These are phyloP conservation scores for Charina bottae DNA, from an alignment of 2,113 vertebrate genomes.

Conservation along the genomic window DNA sequence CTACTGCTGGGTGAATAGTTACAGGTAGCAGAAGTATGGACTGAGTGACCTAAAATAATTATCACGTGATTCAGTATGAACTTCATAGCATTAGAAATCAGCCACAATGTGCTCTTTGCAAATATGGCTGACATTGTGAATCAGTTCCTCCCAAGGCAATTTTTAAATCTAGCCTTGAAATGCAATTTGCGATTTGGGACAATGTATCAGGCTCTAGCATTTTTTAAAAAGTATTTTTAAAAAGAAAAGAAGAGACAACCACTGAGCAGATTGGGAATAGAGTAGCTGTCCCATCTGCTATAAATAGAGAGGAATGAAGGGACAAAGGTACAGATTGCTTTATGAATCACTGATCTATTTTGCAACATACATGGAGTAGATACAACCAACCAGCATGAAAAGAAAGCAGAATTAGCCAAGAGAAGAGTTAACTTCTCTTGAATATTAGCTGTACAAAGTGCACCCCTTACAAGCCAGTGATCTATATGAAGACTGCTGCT, in stretches of 20 bases:
- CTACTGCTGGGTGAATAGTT: not conserved
- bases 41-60: not conserved
- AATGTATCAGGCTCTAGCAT: not conserved
- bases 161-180: not conserved
- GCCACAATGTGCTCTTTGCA: not conserved
- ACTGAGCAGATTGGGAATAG: not conserved
- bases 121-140: not conserved
- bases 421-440: conserved; percentile 60
- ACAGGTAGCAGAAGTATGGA: not conserved
- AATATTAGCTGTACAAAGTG: not conserved
- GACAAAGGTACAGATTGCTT: not conserved
- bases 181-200: not conserved
- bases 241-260: not conserved
- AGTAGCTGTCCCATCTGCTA: not conserved
- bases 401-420: conserved; percentile 58
- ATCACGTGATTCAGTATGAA: not conserved
- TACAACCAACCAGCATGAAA: conserved; percentile 65
- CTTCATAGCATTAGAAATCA: not conserved
- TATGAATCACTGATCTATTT: not conserved
- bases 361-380: conserved; percentile 54
- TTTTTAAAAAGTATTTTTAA: not conserved
- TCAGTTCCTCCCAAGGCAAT: not conserved
- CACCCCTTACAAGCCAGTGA: not conserved
- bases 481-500: not conserved
- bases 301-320: not conserved